Evolutionary conservation across 2,888 invertebrate species (phyloP).

Genomic region (Calameuta pallipes): DNA sequence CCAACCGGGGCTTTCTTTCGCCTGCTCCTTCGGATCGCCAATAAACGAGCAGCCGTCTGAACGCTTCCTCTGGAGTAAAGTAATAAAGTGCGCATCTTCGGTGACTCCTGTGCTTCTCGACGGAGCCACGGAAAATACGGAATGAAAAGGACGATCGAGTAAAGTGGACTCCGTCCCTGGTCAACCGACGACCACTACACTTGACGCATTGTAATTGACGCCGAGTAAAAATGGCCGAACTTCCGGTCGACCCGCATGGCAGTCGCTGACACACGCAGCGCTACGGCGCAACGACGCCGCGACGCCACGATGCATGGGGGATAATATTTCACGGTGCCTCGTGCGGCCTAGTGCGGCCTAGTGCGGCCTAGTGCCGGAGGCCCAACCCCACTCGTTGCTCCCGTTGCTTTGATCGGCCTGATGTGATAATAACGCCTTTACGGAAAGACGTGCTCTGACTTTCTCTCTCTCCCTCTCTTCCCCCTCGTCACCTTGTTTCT

Average conservation of each 20-base stretch:
- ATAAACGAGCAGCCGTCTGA: background rate
- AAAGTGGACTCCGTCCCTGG: background rate
- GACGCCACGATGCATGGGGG: background rate
- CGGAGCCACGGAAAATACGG: too few species aligned
- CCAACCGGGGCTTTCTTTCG: too few species aligned
- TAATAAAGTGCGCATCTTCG: too few species aligned
- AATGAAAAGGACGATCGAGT: background rate
- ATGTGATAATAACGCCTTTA: background rate
- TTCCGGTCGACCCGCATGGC: constrained; percentile 15
- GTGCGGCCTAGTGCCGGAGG: too few species aligned
- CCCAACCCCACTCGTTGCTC: too few species aligned
- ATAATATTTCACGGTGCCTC: background rate
- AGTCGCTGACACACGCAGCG: background rate
- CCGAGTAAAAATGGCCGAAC: constrained; percentile 17
- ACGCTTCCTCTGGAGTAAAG: background rate
- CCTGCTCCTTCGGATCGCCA: too few species aligned
- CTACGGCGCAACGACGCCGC: background rate
- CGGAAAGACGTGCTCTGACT: background rate
- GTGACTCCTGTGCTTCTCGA: too few species aligned
- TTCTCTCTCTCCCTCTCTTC: too few species aligned
- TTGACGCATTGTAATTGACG: constrained; percentile 13
- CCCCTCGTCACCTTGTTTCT: too few species aligned
- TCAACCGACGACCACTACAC: background rate
- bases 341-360: background rate
- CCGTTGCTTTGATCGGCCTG: too few species aligned